A percentile compares a stretch with the other conserved stretches of the same genome.
Evolutionary conservation across 92 coral and sea anemone genomes (phyloP).

Genomic region (Epizoanthus illoricatus): DNA sequence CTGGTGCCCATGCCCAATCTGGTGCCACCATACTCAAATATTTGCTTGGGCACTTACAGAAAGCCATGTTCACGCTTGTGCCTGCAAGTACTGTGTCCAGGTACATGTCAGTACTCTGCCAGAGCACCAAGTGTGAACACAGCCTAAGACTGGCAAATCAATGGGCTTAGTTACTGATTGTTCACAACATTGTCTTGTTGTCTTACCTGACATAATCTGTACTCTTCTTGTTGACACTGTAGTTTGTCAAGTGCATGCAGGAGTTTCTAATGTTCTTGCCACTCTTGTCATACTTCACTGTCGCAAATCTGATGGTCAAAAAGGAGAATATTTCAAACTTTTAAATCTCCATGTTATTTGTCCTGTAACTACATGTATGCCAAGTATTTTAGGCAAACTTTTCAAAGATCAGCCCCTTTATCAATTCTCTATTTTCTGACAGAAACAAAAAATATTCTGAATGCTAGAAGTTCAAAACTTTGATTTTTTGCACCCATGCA

Average conservation of each 20-base stretch:
- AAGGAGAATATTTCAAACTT: not conserved
- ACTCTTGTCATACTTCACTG: slow-evolving; percentile 91
- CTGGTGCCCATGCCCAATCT: no score
- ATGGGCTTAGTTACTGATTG: not conserved
- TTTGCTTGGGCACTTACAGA: not conserved
- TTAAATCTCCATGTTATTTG: no score
- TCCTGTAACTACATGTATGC: no score
- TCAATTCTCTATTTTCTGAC: no score
- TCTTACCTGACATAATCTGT: slow-evolving; percentile 90
- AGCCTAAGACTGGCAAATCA: no score
- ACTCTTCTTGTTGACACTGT: slow-evolving; percentile 98
- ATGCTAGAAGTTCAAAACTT: no score
- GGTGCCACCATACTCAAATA: no score
- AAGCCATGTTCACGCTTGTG: not conserved
- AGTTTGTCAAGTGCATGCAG: slow-evolving; percentile 98
- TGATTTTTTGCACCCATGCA: no score
- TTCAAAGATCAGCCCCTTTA: no score
- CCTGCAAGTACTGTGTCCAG: not conserved
- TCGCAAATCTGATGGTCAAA: slow-evolving; percentile 73
- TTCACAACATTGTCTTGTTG: not conserved
- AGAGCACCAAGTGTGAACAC: no score
- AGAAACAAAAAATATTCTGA: no score
- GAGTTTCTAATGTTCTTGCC: slow-evolving; percentile 85
- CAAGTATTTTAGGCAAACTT: no score
- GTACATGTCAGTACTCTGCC: not conserved